Evolutionary conservation across 2,888 invertebrate species (phyloP).

Genomic region (Onchidella celtica): DNA sequence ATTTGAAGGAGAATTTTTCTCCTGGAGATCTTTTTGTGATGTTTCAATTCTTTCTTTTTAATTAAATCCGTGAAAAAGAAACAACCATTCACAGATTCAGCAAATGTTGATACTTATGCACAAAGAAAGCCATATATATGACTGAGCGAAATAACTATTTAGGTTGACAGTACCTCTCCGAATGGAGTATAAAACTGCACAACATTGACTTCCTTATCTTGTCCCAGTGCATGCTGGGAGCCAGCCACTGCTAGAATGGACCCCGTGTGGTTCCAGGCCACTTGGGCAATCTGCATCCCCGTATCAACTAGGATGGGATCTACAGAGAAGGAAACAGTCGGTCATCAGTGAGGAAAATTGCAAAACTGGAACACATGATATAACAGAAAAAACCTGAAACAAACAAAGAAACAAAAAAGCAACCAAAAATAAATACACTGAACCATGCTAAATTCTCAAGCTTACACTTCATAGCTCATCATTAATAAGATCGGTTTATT

Average conservation of each 20-base stretch:
- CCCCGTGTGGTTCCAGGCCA: conserved; percentile 96
- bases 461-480: no score
- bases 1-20: no score
- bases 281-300: conserved; percentile 89
- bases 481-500: no score
- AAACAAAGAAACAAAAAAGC: neutral
- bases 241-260: conserved; percentile 94
- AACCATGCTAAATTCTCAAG: neutral
- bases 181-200: conserved; percentile 94
- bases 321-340: conserved; percentile 78
- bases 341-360: no score
- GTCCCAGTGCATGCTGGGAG: conserved; percentile 82
- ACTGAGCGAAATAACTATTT: no score
- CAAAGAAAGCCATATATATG: no score
- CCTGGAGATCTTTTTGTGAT: no score
- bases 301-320: conserved; percentile 92
- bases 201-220: conserved; percentile 85
- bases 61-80: no score
- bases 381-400: neutral
- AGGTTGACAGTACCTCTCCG: conserved; percentile 87
- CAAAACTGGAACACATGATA: no score
- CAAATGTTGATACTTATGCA: no score
- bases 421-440: neutral
- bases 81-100: no score
- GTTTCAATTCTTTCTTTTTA: no score